phyloP scores from a whole-genome alignment of 2,797 vertebrate genomes.

The Myiotriccus ornatus region DNA sequence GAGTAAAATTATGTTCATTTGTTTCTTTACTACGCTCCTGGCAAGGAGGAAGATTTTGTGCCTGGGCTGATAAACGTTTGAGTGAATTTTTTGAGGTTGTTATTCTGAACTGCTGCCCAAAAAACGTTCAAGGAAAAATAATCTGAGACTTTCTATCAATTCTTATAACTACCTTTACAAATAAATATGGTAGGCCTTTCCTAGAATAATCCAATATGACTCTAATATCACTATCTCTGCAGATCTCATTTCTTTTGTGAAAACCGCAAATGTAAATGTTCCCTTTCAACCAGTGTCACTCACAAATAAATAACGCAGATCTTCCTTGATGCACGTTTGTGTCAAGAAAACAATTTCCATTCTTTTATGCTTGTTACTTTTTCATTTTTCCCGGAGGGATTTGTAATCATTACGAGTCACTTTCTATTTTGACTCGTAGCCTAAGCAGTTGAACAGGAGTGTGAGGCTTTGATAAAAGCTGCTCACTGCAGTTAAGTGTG shows the following conservation, averaged over 20 bases:
- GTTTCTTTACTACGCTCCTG: not conserved
- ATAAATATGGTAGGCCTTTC: not conserved
- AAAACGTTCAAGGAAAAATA: slow-evolving; percentile 10
- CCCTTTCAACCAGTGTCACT: not conserved
- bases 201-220: not conserved
- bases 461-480: not conserved
- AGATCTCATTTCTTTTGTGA: not conserved
- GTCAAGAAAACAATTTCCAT: not conserved
- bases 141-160: not conserved
- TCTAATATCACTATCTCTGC: not conserved
- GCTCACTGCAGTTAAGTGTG: not conserved
- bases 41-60: slow-evolving; percentile 16
- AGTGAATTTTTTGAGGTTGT: not conserved
- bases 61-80: not conserved
- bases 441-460: not conserved
- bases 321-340: not conserved
- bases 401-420: not conserved
- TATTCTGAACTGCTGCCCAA: not conserved
- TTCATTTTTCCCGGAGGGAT: slow-evolving; percentile 10
- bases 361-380: not conserved
- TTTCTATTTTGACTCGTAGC: slow-evolving; percentile 22
- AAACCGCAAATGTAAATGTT: not conserved
- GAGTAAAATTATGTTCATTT: not conserved
- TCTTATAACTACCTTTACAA: not conserved
- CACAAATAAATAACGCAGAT: not conserved